Base-by-base conservation (phyloP, 2,113 vertebrate genomes). In the Manacus vitellinus region DNA sequence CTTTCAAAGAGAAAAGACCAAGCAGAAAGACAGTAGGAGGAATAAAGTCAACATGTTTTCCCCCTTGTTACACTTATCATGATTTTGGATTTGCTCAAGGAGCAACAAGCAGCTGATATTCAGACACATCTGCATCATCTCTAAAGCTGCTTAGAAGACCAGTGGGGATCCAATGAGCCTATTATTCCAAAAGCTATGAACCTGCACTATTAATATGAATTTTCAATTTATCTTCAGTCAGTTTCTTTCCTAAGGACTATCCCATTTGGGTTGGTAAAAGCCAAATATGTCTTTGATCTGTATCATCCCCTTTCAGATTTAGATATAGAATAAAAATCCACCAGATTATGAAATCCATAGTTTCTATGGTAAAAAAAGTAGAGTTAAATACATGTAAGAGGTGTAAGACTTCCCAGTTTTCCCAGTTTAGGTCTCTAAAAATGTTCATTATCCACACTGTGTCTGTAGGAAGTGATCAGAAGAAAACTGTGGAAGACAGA, bases 1-100 rank as follows among this genome's bases (percentile, higher is more conserved):
- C 68, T 68, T 85, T 61, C 67, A 77, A 95, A 93, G 87, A 83
- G 92, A 91, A 92, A 95, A 93, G 88, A 93, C 56, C 85, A 92
- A 75, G 51, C 61, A 92, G 75, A 88, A 94, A 93, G 83, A 94
- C 67, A 88, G 87, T 66, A 74, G 81, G 67, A 89, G 85, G 70
- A 85, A 89, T 2, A 73, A 67, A 70, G 79, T 33, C 88, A 92
- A 90, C 59, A 66, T 12, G 33, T 54, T 86, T 88, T 55, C 44
- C 80, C 75, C 88, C 82, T 47, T 56, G 63, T 83, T 93, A 67
- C 86, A 52, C 52, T 66, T 47, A 13, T 3, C 2, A 3, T 84
- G 76, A 86, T 78, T 94, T 85, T 87, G 65, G 52, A 86, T 83
- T 93, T 92, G 63, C 75, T 86, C 81, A 82, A 90, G 89, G 43